These are phyloP conservation scores for Lithophane semibrunnea DNA, from an alignment of 2,888 invertebrate genomes.

Conservation along the genomic window DNA sequence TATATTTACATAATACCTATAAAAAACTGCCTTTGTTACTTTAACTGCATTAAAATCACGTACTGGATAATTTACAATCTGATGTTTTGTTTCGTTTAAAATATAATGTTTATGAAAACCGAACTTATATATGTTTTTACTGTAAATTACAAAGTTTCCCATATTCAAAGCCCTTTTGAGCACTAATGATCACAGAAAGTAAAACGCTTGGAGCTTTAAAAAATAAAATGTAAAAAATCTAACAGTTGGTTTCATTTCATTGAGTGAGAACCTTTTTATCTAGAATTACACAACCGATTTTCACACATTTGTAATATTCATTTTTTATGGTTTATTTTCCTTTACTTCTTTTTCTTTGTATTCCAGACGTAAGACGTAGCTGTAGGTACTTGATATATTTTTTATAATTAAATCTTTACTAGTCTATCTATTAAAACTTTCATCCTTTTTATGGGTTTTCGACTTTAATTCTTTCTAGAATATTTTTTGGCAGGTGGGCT, in stretches of 20 bases:
- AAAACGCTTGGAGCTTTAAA: slow-evolving; percentile 10
- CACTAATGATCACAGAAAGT: slow-evolving; percentile 29
- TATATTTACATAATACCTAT: slow-evolving; percentile 1
- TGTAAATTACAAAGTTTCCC: slow-evolving; percentile 12
- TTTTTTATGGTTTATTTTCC: slow-evolving; percentile 31
- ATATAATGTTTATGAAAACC: neutral
- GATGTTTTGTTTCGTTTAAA: too few relatives aligned
- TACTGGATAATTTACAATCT: neutral
- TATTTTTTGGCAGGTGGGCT: neutral
- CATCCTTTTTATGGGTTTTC: neutral
- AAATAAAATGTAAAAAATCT: slow-evolving; percentile 21
- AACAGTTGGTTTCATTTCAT: slow-evolving; percentile 24
- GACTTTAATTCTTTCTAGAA: neutral
- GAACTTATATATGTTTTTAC: slow-evolving; percentile 11
- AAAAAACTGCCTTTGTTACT: slow-evolving; percentile 4
- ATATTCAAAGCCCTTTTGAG: slow-evolving; percentile 22
- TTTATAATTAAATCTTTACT: too few relatives aligned
- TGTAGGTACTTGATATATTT: too few relatives aligned
- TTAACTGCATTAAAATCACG: slow-evolving; percentile 5
- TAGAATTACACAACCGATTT: neutral
- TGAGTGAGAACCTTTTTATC: neutral
- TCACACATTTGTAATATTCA: neutral
- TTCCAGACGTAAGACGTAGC: neutral
- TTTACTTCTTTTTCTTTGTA: neutral
- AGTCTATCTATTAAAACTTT: too few relatives aligned